phyloP scores from a whole-genome alignment of 2,888 invertebrate species.

The Cyrtodaria siliqua region DNA sequence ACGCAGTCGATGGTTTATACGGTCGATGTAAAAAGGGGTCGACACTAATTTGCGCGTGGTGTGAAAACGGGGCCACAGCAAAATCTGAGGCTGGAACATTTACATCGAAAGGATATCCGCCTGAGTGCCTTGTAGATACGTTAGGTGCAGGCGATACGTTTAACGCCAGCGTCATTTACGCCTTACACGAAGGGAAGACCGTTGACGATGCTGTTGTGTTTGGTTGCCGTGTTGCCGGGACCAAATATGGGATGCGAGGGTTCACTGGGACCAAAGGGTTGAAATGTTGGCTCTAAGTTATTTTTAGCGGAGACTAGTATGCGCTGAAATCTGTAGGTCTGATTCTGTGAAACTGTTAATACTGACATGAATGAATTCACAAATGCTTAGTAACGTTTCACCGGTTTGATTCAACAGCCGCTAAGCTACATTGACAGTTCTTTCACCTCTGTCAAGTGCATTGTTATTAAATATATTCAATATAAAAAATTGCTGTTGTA shows the following conservation, averaged over 20 bases:
- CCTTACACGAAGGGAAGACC: slow-evolving; percentile 85
- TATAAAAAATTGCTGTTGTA: too few relatives aligned
- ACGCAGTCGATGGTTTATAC: slow-evolving; percentile 85
- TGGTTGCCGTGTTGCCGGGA: slow-evolving; percentile 89
- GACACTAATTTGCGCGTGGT: slow-evolving; percentile 88
- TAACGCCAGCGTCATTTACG: slow-evolving; percentile 88
- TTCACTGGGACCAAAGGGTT: slow-evolving; percentile 62
- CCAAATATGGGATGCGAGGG: slow-evolving; percentile 86
- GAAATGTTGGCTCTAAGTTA: background rate
- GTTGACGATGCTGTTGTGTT: slow-evolving; percentile 87
- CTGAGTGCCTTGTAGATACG: slow-evolving; percentile 88
- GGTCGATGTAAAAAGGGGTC: slow-evolving; percentile 84
- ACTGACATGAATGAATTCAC: too few relatives aligned
- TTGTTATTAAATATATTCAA: too few relatives aligned
- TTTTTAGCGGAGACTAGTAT: too few relatives aligned
- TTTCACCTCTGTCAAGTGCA: too few relatives aligned
- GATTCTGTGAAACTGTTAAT: too few relatives aligned
- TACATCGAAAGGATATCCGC: slow-evolving; percentile 87
- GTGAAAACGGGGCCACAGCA: slow-evolving; percentile 88
- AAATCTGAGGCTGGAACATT: slow-evolving; percentile 73
- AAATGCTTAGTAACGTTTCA: too few relatives aligned
- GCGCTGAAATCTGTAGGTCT: too few relatives aligned
- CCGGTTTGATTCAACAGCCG: too few relatives aligned
- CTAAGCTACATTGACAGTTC: too few relatives aligned
- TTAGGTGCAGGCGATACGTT: slow-evolving; percentile 91